Evolutionary conservation across 1,140 invertebrate species (phyloP), one percentile per base, ranked within the genome.

Genomic region (Lethocerus indicus): DNA sequence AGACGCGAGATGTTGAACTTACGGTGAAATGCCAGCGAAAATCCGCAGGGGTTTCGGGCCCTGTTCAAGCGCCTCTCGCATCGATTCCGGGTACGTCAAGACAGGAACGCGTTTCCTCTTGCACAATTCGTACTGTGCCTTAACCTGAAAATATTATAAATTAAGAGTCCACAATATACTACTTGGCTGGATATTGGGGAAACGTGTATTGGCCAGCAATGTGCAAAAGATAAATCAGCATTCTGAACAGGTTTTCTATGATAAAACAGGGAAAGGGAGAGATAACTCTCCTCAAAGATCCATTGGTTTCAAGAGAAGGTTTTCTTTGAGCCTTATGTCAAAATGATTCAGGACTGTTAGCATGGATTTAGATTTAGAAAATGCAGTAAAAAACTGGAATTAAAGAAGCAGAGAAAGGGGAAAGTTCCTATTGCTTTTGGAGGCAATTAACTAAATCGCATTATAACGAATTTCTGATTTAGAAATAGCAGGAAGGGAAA

Each of bases 21-120:
- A 63, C 62, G 55, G 56, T n/a, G 62, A 59, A n/a, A 57, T 53
- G 25, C 47, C 47, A 20, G 79, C 73, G 48, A 79, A 67, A 32
- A 62, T 62, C 44, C 67, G 66, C 29, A 80, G 61, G 3, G 58
- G 61, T 2, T 61, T 49, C 3, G 79, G 79, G 2, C 79, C 78
- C 27, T 69, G 64, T 55, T 71, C 60, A 14, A 80, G 60, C 0
- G 78, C 76, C 14, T 71, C 58, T 49, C 71, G 68, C 72, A 80
- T 79, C 4, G 77, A 71, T 41, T 74, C 69, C 0, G 78, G 77
- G 60, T 80, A 81, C 39, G 71, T 71, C 16, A 78, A 64, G 24
- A 74, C 67, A 0, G 75, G 73, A 28, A 76, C 71, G 7, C 65
- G 61, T 25, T 63, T 56, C 0, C 60, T 58, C 51, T 73, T 73